Percentiles rank a stretch among this genome's conserved stretches.
These are phyloP conservation scores for Platerodrilus igneus DNA, from an alignment of 2,888 invertebrate species.

Conservation along the genomic window DNA sequence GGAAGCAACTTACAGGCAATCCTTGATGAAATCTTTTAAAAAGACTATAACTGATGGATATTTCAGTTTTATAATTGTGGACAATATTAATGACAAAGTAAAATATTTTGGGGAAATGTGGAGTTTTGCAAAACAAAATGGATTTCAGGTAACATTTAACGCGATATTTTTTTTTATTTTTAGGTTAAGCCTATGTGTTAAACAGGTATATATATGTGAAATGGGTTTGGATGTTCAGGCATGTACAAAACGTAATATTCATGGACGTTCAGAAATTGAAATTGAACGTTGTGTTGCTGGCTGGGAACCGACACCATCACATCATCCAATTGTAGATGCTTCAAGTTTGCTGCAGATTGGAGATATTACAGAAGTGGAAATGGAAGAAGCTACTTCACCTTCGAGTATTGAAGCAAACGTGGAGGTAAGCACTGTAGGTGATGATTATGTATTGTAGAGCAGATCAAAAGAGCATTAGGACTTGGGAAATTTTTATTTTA, in stretches of 20 bases:
- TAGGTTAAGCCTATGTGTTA: too few species aligned
- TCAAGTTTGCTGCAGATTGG: slow-evolving; percentile 78
- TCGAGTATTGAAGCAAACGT: slow-evolving; percentile 49
- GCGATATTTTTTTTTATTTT: slow-evolving; percentile 8
- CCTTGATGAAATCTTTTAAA: slow-evolving; percentile 83
- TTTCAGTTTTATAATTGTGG: slow-evolving; percentile 89
- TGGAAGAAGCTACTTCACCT: slow-evolving; percentile 57
- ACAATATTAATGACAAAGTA: slow-evolving; percentile 81
- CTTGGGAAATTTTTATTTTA: slow-evolving; percentile 11
- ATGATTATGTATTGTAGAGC: slow-evolving; percentile 8
- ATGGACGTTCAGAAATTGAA: slow-evolving; percentile 72
- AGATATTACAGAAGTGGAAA: slow-evolving; percentile 77
- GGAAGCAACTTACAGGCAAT: slow-evolving; percentile 77
- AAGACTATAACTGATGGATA: slow-evolving; percentile 86
- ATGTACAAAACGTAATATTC: slow-evolving; percentile 81
- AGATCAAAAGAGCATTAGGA: slow-evolving; percentile 11
- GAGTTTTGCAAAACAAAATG: slow-evolving; percentile 77
- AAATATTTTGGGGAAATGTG: slow-evolving; percentile 83
- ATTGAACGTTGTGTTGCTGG: slow-evolving; percentile 66
- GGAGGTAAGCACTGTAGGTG: slow-evolving; percentile 38
- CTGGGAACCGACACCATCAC: slow-evolving; percentile 76
- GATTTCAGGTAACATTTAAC: slow-evolving; percentile 78
- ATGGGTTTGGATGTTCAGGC: slow-evolving; percentile 74
- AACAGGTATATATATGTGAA: slow-evolving; percentile 87
- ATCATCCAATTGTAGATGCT: slow-evolving; percentile 77